phyloP scores from a whole-genome alignment of 2,113 vertebrate species.

The Nothobranchius furzeri region DNA sequence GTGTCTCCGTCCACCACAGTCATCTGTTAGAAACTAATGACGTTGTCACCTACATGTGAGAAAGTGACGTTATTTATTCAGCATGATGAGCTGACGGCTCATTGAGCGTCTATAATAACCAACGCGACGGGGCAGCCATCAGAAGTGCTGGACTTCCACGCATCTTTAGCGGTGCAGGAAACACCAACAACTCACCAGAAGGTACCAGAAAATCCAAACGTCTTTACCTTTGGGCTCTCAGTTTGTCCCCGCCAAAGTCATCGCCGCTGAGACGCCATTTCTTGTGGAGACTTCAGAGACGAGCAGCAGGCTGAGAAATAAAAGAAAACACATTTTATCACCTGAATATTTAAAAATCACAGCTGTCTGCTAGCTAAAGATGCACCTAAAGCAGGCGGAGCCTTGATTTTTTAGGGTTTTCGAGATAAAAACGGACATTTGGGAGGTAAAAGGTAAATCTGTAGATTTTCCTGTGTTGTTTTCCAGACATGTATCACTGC shows the following conservation, averaged over 20 bases:
- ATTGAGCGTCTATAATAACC: too few relatives aligned
- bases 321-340: not conserved
- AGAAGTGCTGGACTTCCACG: too few relatives aligned
- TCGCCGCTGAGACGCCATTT: not conserved
- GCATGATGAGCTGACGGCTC: too few relatives aligned
- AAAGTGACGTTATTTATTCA: too few relatives aligned
- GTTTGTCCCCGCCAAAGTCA: slow-evolving; percentile 2
- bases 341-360: not conserved
- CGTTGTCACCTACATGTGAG: too few relatives aligned
- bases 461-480: too few relatives aligned
- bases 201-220: not conserved
- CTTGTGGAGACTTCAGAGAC: not conserved
- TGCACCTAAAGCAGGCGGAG: too few relatives aligned
- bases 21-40: too few relatives aligned
- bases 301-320: not conserved
- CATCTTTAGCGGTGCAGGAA: too few relatives aligned
- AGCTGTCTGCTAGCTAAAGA: not conserved
- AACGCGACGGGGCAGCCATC: too few relatives aligned
- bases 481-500: not conserved
- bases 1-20: too few relatives aligned
- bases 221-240: slow-evolving; percentile 5
- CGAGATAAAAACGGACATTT: not conserved
- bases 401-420: not conserved
- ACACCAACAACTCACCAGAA: not conserved
- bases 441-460: too few relatives aligned